Conservation (phyloP, 1,140 invertebrate genomes). For the Polyergus mexicanus region DNA sequence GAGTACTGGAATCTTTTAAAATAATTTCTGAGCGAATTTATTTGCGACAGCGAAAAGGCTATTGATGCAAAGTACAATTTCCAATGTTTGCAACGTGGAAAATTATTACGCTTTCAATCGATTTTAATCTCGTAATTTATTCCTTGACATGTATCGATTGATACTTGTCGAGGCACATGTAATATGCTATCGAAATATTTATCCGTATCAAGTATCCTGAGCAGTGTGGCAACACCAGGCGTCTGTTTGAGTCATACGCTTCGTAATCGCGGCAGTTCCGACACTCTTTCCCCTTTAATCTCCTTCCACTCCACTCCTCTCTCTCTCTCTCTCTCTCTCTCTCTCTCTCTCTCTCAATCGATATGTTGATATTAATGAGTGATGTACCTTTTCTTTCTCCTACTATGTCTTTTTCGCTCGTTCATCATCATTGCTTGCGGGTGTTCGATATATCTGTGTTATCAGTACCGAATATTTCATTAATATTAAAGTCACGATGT, state of each 20-base stretch:
- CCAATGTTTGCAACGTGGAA: neutral
- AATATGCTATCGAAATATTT: neutral
- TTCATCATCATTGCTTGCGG: slow-evolving; percentile 14
- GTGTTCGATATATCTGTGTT: slow-evolving; percentile 20
- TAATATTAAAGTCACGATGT: slow-evolving; percentile 1
- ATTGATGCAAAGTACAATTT: neutral
- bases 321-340: neutral
- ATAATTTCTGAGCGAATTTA: neutral
- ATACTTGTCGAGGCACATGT: neutral
- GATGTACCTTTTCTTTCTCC: slow-evolving; percentile 25
- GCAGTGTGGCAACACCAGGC: slow-evolving; percentile 54
- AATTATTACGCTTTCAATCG: neutral
- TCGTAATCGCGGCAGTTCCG: slow-evolving; percentile 41
- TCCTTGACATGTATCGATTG: neutral
- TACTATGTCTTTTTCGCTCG: neutral
- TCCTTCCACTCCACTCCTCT: slow-evolving; percentile 21
- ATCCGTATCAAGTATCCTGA: slow-evolving; percentile 7
- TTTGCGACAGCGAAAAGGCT: neutral
- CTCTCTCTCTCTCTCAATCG: neutral
- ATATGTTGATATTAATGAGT: slow-evolving; percentile 32
- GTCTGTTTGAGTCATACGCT: slow-evolving; percentile 64
- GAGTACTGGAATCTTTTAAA: no score
- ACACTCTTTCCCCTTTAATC: slow-evolving; percentile 16
- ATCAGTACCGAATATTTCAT: slow-evolving; percentile 4
- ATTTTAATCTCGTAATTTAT: slow-evolving; percentile 1